These are phyloP conservation scores for Caenorhabditis virilis DNA, from an alignment of 2,888 invertebrate species.

Conservation along the genomic window DNA sequence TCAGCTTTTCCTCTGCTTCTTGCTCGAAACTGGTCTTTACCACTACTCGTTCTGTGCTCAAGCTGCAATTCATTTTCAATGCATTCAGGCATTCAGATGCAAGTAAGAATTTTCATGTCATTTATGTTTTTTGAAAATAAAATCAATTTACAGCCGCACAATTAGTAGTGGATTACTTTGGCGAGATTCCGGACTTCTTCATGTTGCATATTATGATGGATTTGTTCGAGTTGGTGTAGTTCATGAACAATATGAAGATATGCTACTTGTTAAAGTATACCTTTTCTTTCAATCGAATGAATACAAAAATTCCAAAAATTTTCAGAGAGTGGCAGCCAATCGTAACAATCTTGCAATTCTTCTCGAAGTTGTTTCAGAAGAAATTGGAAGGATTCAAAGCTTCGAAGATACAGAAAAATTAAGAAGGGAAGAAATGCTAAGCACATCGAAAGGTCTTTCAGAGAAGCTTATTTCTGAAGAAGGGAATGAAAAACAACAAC, in stretches of 20 bases:
- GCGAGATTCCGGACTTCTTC: conserved; percentile 43
- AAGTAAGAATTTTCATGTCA: conserved; percentile 27
- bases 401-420: conserved; percentile 42
- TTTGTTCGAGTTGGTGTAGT: conserved; percentile 46
- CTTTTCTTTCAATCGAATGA: neutral
- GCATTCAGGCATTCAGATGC: conserved; percentile 46
- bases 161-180: conserved; percentile 42
- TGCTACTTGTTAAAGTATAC: conserved; percentile 46
- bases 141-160: conserved; percentile 32
- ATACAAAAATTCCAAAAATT: neutral
- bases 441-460: conserved; percentile 18
- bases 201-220: conserved; percentile 51
- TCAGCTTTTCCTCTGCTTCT: conserved; percentile 38
- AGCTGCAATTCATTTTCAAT: conserved; percentile 31
- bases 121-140: neutral
- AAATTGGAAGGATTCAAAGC: conserved; percentile 37
- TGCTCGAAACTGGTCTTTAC: conserved; percentile 43
- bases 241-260: conserved; percentile 51
- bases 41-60: conserved; percentile 48
- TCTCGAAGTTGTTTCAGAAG: conserved; percentile 32
- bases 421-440: conserved; percentile 38
- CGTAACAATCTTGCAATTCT: conserved; percentile 36
- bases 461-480: conserved; percentile 15
- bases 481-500: conserved; percentile 2
- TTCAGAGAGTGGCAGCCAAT: conserved; percentile 35